phyloP scores from a whole-genome alignment of 2,888 invertebrate genomes.

The Harpalus rubripes region DNA sequence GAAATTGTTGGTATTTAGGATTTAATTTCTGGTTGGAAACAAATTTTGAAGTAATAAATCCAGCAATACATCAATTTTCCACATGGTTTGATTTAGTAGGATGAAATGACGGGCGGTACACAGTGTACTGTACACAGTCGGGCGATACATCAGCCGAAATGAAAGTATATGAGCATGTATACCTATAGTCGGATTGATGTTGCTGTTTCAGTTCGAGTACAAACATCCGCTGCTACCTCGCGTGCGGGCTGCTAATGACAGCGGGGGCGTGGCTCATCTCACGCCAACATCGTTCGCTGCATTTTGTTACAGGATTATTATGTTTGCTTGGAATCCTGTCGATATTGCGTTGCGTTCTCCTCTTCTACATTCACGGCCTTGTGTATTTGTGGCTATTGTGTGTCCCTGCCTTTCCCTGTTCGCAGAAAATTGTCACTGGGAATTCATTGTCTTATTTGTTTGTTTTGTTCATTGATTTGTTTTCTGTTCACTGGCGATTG shows the following conservation, averaged over 20 bases:
- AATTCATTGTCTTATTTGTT: slow-evolving; percentile 53
- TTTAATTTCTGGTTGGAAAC: slow-evolving; percentile 26
- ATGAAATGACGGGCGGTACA: slow-evolving; percentile 1
- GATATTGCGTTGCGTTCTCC: not conserved
- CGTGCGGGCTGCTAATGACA: slow-evolving; percentile 55
- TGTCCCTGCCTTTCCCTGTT: slow-evolving; percentile 33
- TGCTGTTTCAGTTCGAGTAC: not conserved
- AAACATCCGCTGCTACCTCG: not conserved
- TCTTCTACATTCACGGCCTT: not conserved
- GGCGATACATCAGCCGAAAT: slow-evolving; percentile 27
- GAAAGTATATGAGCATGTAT: slow-evolving; percentile 23
- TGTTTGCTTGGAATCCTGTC: slow-evolving; percentile 52
- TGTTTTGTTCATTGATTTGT: slow-evolving; percentile 47
- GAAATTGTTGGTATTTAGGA: slow-evolving; percentile 25
- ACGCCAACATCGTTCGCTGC: slow-evolving; percentile 57
- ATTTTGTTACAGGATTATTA: slow-evolving; percentile 65
- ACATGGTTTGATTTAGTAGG: slow-evolving; percentile 26
- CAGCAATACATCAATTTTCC: slow-evolving; percentile 33
- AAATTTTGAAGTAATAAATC: slow-evolving; percentile 36
- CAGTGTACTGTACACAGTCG: not conserved
- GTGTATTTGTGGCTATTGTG: slow-evolving; percentile 15
- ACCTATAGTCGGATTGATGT: slow-evolving; percentile 17
- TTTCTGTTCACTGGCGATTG: slow-evolving; percentile 18
- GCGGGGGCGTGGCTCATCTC: slow-evolving; percentile 39
- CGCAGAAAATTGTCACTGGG: slow-evolving; percentile 26